Percentiles rank a stretch among this genome's conserved stretches.
phyloP scores from a whole-genome alignment of 2,888 invertebrate genomes.

The Brachycybe producta region DNA sequence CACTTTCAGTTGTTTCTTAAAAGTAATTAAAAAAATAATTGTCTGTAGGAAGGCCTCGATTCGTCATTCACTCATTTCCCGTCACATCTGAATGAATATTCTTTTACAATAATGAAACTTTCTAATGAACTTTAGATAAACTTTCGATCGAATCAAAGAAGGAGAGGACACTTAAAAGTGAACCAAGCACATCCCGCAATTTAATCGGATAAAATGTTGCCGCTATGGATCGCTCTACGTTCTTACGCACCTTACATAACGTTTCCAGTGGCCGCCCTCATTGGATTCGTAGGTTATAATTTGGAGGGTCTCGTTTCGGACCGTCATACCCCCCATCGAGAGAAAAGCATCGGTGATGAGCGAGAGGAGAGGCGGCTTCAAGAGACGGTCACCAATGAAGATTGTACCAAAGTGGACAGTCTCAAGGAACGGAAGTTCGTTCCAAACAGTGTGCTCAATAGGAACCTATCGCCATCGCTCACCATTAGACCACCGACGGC shows the following conservation, averaged over 20 bases:
- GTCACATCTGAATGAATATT: too few relatives aligned
- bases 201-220: conserved; percentile 52
- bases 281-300: conserved; percentile 78
- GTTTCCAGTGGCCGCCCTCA: conserved; percentile 63
- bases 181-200: not conserved
- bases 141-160: too few relatives aligned
- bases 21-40: too few relatives aligned
- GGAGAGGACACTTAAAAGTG: too few relatives aligned
- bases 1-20: too few relatives aligned
- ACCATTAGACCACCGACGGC: too few relatives aligned
- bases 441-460: conserved; percentile 39
- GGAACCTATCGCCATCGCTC: conserved; percentile 36
- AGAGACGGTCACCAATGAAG: conserved; percentile 37
- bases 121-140: too few relatives aligned
- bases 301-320: conserved; percentile 45
- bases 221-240: conserved; percentile 50
- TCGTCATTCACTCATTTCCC: too few relatives aligned
- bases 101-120: too few relatives aligned
- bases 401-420: conserved; percentile 50
- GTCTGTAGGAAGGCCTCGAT: too few relatives aligned
- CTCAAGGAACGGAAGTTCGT: conserved; percentile 47
- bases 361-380: conserved; percentile 52
- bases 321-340: conserved; percentile 37
- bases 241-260: conserved; percentile 66
- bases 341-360: conserved; percentile 52